Percentiles rank a stretch among this genome's conserved stretches.
phyloP scores from a whole-genome alignment of 2,888 invertebrate species.

The Hydriomena furcata region DNA sequence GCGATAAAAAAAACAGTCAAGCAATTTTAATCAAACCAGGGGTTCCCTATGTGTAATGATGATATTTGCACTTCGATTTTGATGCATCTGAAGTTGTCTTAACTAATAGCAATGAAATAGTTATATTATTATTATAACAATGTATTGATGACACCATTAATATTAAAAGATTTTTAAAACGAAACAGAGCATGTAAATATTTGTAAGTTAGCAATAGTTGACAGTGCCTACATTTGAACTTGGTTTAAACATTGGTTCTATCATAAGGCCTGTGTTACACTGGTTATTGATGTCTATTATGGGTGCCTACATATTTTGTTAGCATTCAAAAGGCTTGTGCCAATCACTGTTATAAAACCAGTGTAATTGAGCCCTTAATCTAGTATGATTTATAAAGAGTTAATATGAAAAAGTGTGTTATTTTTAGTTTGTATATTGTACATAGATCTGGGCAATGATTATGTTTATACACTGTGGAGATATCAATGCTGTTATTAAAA shows the following conservation, averaged over 20 bases:
- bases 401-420: constrained; percentile 32
- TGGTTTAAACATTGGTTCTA: constrained; percentile 15
- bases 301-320: constrained; percentile 1
- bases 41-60: no score
- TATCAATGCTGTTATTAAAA: no score
- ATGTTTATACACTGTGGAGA: no score
- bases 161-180: constrained; percentile 33
- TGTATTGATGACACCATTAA: constrained; percentile 22
- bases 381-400: constrained; percentile 11
- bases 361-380: constrained; percentile 15
- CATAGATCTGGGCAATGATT: constrained; percentile 27
- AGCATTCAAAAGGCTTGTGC: constrained; percentile 7
- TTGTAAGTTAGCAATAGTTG: constrained; percentile 46
- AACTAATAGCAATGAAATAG: constrained; percentile 19
- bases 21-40: no score
- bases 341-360: constrained; percentile 5
- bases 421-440: constrained; percentile 34
- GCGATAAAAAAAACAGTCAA: no score
- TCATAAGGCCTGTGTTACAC: constrained; percentile 19
- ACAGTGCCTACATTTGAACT: constrained; percentile 51
- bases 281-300: constrained; percentile 7
- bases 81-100: constrained; percentile 3
- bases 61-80: constrained; percentile 6
- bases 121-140: constrained; percentile 20
- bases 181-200: constrained; percentile 51